Evolutionary conservation across 2,113 vertebrate species (phyloP), one percentile per base, ranked within the genome.

Genomic region (Zeus faber): DNA sequence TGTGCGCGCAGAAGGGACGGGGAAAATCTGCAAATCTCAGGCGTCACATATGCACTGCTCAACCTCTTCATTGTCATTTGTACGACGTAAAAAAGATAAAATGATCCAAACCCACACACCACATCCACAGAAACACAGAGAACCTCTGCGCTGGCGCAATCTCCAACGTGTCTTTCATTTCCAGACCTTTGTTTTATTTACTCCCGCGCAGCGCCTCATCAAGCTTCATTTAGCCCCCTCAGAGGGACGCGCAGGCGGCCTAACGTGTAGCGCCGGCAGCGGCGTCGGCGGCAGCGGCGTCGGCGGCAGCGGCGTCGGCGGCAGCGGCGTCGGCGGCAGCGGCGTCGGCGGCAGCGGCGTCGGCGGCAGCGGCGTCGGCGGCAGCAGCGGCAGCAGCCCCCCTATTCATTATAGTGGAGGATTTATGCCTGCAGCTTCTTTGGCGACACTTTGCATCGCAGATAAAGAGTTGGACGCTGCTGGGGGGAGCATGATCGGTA

Each of bases 381-480:
- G n/a, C n/a, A n/a, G n/a, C n/a, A n/a, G n/a, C n/a, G n/a, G n/a
- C 74, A 72, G 66, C 60, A 67, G 52, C 22, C 43, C 37, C 33
- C 33, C 58, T 65, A 62, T 62, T 79, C 76, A 75, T 66, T 61
- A 53, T 66, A 63, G 52, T 40, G 33, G 58, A 75, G 68, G 65
- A 79, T 80, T 80, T 77, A 65, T 64, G 67, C 75, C 57, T 63
- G 48, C 65, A 68, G 75, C 70, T 56, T 72, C 20, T 62, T n/a
- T 80, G 77, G 74, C 77, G 65, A 20, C 60, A 47, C 53, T 55
- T 72, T 65, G 58, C 57, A 40, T 57, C 44, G 33, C 59, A 74
- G 71, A 77, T 72, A 74, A 75, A 59, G 52, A 63, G 62, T 65
- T 66, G 62, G n/a, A n/a, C n/a, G 65, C 55, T 45, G 76, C 64